These are phyloP conservation scores for Indri indri DNA, from an alignment of 2,113 vertebrate genomes.

Conservation along the genomic window DNA sequence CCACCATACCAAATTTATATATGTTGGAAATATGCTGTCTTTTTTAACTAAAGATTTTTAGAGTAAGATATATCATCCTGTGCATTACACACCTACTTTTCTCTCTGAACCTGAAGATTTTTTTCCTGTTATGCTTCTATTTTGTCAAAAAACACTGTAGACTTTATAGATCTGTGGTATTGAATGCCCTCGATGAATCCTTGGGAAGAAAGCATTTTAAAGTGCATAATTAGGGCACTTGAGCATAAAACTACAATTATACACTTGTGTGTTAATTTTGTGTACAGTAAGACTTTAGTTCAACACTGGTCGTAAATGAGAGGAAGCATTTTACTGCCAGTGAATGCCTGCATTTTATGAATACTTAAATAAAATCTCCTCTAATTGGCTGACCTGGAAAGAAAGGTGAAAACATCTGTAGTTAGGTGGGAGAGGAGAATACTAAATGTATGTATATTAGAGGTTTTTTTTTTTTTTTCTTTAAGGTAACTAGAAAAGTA, in stretches of 20 bases:
- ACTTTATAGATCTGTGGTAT: constrained; percentile 69
- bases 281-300: constrained; percentile 80
- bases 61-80: background rate
- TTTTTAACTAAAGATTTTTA: background rate
- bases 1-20: background rate
- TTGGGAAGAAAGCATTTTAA: constrained; percentile 79
- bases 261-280: constrained; percentile 84
- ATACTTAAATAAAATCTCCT: constrained; percentile 69
- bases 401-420: constrained; percentile 21
- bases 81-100: background rate
- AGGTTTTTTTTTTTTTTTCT: constrained; percentile 14
- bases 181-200: constrained; percentile 72
- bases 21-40: background rate
- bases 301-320: constrained; percentile 78
- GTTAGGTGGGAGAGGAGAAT: background rate
- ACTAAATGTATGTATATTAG: background rate
- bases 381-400: constrained; percentile 60
- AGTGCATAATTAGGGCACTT: constrained; percentile 83
- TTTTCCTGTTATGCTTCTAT: constrained; percentile 51
- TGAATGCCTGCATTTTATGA: constrained; percentile 68
- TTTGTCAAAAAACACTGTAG: constrained; percentile 72
- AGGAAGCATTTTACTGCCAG: constrained; percentile 73
- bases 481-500: background rate
- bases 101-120: background rate
- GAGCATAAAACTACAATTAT: constrained; percentile 86